phyloP scores from a whole-genome alignment of 2,113 vertebrate genomes.

The Sceloporus tristichus region DNA sequence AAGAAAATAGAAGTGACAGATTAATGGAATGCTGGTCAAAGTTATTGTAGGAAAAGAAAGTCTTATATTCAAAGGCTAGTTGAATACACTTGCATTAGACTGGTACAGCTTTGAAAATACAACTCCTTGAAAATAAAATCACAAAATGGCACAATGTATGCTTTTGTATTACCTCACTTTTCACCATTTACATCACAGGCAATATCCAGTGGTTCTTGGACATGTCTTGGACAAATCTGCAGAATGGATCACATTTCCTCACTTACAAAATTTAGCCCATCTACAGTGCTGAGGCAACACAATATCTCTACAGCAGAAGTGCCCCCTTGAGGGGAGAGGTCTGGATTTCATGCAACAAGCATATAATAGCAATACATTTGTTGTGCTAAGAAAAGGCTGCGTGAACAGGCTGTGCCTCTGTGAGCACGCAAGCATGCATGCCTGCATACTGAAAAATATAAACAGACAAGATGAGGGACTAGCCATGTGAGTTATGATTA shows the following conservation, averaged over 20 bases:
- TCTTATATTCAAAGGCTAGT: background rate
- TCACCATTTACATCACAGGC: conserved; percentile 8
- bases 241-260: background rate
- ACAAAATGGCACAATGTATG: background rate
- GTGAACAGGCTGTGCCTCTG: background rate
- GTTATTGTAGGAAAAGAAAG: background rate
- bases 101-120: background rate
- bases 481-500: background rate
- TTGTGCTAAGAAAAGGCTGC: background rate
- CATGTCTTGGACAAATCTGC: background rate
- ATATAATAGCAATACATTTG: background rate
- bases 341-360: background rate
- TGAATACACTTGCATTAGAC: background rate
- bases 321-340: background rate
- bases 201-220: background rate
- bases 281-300: background rate
- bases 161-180: background rate
- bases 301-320: background rate
- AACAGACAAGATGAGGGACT: background rate
- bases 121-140: background rate
- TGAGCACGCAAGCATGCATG: background rate
- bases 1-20: background rate
- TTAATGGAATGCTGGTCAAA: background rate
- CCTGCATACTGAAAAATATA: background rate
- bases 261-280: background rate